Conservation (phyloP, 2,113 vertebrate genomes). For the Setophaga kirtlandii region DNA sequence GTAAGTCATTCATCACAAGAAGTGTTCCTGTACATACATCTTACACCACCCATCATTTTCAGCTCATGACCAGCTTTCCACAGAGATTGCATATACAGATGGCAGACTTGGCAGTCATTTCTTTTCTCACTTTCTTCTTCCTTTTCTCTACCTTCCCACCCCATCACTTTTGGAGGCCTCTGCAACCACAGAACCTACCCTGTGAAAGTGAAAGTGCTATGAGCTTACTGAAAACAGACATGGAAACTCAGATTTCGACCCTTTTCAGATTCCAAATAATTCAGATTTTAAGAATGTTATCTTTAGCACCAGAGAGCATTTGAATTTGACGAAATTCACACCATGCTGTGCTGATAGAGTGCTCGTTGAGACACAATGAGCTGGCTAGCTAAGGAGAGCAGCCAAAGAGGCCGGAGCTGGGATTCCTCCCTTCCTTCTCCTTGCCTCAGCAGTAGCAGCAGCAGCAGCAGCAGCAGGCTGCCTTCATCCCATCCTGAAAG, state of each 20-base stretch:
- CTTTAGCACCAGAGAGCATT: background rate
- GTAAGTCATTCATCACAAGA: background rate
- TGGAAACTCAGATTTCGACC: background rate
- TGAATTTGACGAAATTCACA: background rate
- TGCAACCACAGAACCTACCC: background rate
- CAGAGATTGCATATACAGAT: background rate
- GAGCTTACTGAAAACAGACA: background rate
- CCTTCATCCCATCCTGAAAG: background rate
- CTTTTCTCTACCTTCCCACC: background rate
- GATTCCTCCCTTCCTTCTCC: background rate
- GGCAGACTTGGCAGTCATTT: background rate
- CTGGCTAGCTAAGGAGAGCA: background rate
- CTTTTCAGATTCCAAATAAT: background rate
- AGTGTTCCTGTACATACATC: background rate
- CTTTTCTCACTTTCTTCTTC: background rate
- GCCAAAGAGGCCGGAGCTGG: background rate
- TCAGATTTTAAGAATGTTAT: background rate
- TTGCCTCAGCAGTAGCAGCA: background rate
- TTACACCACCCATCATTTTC: background rate
- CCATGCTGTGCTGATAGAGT: background rate
- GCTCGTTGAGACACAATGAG: background rate
- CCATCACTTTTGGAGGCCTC: background rate
- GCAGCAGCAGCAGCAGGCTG: background rate
- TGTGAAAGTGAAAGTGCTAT: background rate
- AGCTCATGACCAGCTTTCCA: background rate